Percentiles rank a stretch among this genome's conserved stretches.
Evolutionary conservation across 2,797 vertebrate species (phyloP).

Genomic region (Cirrhinus molitorella): DNA sequence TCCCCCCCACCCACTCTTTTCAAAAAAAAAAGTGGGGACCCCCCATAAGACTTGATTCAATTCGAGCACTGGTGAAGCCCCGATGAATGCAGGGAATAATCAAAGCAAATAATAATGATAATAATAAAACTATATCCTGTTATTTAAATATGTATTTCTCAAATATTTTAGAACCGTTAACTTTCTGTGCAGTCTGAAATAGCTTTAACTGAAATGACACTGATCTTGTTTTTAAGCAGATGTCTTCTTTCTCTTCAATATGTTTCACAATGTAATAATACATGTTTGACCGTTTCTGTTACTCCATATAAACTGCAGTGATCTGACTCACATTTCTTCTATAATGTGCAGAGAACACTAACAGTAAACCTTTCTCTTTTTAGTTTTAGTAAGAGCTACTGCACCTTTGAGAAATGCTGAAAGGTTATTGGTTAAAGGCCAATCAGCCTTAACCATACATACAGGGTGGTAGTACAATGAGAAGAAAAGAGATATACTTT

Average conservation of each 20-base stretch:
- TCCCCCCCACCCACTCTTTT: too few relatives aligned
- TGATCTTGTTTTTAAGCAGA: neutral
- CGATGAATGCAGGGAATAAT: too few relatives aligned
- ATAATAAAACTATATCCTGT: neutral
- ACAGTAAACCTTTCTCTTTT: too few relatives aligned
- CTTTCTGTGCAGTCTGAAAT: neutral
- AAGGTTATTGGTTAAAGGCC: too few relatives aligned
- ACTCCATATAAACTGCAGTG: neutral
- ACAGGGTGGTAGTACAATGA: neutral
- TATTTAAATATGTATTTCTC: neutral
- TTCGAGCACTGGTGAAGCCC: too few relatives aligned
- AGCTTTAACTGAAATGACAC: neutral
- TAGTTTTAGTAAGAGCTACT: too few relatives aligned
- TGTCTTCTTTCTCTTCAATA: neutral
- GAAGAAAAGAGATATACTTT: neutral
- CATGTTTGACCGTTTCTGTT: neutral
- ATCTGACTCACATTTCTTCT: neutral
- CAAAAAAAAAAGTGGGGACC: too few relatives aligned
- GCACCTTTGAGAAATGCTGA: too few relatives aligned
- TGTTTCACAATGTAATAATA: neutral
- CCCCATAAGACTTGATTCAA: too few relatives aligned
- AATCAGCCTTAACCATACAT: too few relatives aligned
- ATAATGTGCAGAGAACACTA: too few relatives aligned
- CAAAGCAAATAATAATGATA: too few relatives aligned
- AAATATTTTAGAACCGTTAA: neutral